These are phyloP conservation scores for Styela plicata DNA, from an alignment of 23 tunicate genomes.

Conservation along the genomic window DNA sequence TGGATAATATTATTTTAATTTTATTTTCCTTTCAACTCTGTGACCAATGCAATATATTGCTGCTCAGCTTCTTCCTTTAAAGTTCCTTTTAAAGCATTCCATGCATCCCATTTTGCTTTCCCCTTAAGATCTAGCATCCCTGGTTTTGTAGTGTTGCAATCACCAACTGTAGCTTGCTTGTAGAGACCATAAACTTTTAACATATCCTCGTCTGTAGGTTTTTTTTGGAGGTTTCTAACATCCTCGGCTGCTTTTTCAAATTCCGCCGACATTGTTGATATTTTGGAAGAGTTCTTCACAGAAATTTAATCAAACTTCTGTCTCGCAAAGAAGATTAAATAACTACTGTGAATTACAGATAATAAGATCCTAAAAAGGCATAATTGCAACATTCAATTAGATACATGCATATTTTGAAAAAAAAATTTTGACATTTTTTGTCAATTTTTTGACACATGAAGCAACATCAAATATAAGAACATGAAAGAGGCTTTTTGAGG, in stretches of 20 bases:
- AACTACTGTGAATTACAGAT: too few species aligned
- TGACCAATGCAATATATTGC: conserved; percentile 51
- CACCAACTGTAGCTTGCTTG: conserved; percentile 96
- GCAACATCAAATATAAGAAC: too few species aligned
- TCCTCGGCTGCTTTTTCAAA: conserved; percentile 83
- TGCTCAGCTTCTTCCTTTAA: conserved; percentile 60
- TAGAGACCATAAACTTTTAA: conserved; percentile 54
- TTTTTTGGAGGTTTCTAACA: conserved; percentile 39
- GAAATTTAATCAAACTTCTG: too few species aligned
- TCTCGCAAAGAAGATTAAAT: too few species aligned
- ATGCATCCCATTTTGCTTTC: conserved; percentile 98
- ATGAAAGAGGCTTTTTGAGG: too few species aligned
- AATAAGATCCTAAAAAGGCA: too few species aligned
- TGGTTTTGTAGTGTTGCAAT: conserved; percentile 77
- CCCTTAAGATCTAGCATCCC: conserved; percentile 91
- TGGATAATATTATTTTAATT: too few species aligned
- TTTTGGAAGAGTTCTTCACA: too few species aligned
- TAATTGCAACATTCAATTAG: too few species aligned
- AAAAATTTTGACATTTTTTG: too few species aligned
- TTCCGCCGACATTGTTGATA: conserved; percentile 46
- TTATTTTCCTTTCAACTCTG: conserved; percentile 32
- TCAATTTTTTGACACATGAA: too few species aligned
- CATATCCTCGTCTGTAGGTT: conserved; percentile 69
- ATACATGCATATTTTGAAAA: too few species aligned
- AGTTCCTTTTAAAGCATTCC: conserved; percentile 72